A percentile compares a stretch with the other conserved stretches of the same genome.
Evolutionary conservation across 2,113 vertebrate species (phyloP).

Genomic region (Symphodus melops): DNA sequence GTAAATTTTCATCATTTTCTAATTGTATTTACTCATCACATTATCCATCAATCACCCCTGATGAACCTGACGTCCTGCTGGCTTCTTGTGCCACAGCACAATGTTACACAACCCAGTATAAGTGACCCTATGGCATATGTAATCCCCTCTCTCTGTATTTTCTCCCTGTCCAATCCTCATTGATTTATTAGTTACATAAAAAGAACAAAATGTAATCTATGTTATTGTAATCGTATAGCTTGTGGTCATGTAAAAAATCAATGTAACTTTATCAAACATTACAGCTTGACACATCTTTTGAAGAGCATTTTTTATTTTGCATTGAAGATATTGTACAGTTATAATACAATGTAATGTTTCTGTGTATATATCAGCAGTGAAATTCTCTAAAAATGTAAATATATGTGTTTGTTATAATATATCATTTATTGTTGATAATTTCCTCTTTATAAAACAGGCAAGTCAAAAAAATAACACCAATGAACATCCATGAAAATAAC

Average conservation of each 20-base stretch:
- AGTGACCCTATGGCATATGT: slow-evolving; percentile 18
- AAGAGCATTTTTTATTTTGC: slow-evolving; percentile 47
- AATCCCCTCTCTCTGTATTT: slow-evolving; percentile 29
- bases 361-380: slow-evolving; percentile 19
- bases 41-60: slow-evolving; percentile 28
- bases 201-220: background rate
- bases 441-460: slow-evolving; percentile 53
- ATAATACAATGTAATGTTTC: slow-evolving; percentile 5
- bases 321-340: slow-evolving; percentile 20
- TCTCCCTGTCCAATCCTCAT: slow-evolving; percentile 2
- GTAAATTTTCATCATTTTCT: slow-evolving; percentile 11
- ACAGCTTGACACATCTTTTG: background rate
- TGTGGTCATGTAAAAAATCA: background rate
- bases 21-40: slow-evolving; percentile 3
- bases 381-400: slow-evolving; percentile 22
- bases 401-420: slow-evolving; percentile 7
- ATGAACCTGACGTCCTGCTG: slow-evolving; percentile 19
- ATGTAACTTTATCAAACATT: background rate
- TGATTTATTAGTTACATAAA: background rate
- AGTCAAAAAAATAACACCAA: slow-evolving; percentile 16
- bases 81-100: slow-evolving; percentile 7
- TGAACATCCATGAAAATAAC: slow-evolving; percentile 16
- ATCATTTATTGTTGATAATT: background rate
- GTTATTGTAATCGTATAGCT: background rate
- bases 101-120: slow-evolving; percentile 33